These are phyloP conservation scores for Mactra quadrangularis DNA, from an alignment of 1,140 invertebrate species.

Conservation along the genomic window DNA sequence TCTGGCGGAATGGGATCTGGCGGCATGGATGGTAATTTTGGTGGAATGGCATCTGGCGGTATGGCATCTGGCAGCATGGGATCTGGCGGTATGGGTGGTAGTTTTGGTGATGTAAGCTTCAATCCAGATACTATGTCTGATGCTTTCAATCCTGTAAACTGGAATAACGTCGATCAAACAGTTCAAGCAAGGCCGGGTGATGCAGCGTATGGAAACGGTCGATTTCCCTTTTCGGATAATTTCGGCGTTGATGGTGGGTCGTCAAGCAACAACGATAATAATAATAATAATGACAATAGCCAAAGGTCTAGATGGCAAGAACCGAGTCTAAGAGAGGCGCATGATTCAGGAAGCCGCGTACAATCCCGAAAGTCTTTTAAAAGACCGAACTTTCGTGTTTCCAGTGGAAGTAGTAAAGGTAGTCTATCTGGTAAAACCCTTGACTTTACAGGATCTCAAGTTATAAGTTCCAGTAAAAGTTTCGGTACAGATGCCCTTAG, in stretches of 20 bases:
- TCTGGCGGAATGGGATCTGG: no score
- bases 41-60: background rate
- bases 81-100: background rate
- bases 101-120: background rate
- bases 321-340: background rate
- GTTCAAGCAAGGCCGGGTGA: background rate
- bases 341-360: background rate
- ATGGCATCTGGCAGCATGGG: background rate
- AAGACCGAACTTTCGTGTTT: background rate
- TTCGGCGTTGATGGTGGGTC: background rate
- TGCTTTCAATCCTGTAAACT: background rate
- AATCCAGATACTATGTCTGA: background rate
- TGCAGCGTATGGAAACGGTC: no score
- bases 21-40: no score
- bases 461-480: background rate
- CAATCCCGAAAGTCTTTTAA: background rate
- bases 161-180: background rate
- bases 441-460: background rate
- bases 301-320: background rate
- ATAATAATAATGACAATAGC: background rate
- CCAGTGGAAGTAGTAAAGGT: background rate
- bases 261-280: background rate
- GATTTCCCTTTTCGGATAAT: background rate
- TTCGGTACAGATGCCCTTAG: background rate
- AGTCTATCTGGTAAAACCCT: constrained; percentile 14